Conservation (phyloP, 1,140 invertebrate genomes). For the Laupala kohalensis region DNA sequence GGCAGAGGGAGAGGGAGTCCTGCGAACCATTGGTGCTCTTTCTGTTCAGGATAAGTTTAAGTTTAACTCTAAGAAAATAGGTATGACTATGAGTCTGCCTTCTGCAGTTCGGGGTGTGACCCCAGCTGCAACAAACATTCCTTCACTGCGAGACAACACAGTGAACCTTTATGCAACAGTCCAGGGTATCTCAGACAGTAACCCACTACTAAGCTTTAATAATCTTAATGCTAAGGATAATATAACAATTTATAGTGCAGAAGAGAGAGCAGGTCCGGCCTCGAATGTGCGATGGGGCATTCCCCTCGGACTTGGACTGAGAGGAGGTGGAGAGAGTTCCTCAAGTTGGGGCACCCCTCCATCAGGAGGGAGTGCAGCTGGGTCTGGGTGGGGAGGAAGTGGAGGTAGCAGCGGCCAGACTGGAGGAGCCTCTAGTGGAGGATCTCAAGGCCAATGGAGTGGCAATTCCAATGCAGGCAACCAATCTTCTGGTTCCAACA, state of each 20-base stretch:
- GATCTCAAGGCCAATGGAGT: conserved; percentile 11
- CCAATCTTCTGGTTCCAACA: conserved; percentile 12
- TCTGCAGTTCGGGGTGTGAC: conserved; percentile 5
- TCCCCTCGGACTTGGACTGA: conserved; percentile 41
- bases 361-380: conserved; percentile 34
- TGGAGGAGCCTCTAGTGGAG: background rate
- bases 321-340: conserved; percentile 64
- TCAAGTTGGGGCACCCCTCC: conserved; percentile 50
- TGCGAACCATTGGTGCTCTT: conserved; percentile 13
- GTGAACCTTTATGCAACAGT: conserved; percentile 31
- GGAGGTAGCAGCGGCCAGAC: background rate
- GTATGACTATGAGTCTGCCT: conserved; percentile 5
- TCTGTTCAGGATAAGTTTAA: conserved; percentile 13
- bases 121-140: conserved; percentile 6
- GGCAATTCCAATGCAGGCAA: conserved; percentile 9
- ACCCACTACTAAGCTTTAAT: conserved; percentile 45
- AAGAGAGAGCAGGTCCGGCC: conserved; percentile 20
- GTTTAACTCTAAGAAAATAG: background rate
- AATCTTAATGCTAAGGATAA: conserved; percentile 17
- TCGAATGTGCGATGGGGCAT: conserved; percentile 38
- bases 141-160: conserved; percentile 4
- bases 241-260: conserved; percentile 13
- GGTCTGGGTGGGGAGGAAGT: conserved; percentile 21
- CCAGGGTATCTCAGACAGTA: conserved; percentile 44
- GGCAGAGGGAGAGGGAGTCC: background rate